Percentiles rank a stretch among this genome's conserved stretches.
Conservation (phyloP, 2,113 vertebrate species). For the Mormyrus lacerda region DNA sequence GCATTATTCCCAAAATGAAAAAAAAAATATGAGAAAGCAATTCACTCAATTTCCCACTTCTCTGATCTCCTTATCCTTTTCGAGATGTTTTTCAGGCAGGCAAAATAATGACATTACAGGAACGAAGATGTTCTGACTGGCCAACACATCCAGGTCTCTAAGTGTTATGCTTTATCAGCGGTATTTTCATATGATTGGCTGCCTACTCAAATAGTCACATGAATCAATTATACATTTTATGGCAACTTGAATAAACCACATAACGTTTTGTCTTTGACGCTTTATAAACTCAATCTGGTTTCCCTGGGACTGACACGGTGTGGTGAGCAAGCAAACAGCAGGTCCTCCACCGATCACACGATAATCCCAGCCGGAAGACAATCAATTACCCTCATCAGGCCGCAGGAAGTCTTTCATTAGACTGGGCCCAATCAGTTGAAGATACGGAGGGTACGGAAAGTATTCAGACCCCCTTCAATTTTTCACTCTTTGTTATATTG, state of each 20-base stretch:
- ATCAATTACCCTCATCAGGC: background rate
- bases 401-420: background rate
- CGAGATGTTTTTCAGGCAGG: background rate
- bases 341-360: background rate
- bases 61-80: background rate
- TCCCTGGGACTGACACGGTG: background rate
- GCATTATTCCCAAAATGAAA: background rate
- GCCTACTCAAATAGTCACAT: background rate
- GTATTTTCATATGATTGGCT: background rate
- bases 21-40: background rate
- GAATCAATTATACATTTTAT: background rate
- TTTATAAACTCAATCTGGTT: background rate
- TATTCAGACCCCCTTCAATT: no score
- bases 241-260: background rate
- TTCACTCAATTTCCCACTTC: background rate
- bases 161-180: background rate
- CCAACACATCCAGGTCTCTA: background rate
- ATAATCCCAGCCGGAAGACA: background rate
- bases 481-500: no score
- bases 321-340: background rate
- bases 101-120: background rate
- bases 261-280: background rate
- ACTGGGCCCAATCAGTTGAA: background rate
- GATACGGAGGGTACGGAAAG: no score
- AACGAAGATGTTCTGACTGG: background rate